These are phyloP conservation scores for Aphyosemion australe DNA, from an alignment of 2,113 vertebrate species.

Conservation along the genomic window DNA sequence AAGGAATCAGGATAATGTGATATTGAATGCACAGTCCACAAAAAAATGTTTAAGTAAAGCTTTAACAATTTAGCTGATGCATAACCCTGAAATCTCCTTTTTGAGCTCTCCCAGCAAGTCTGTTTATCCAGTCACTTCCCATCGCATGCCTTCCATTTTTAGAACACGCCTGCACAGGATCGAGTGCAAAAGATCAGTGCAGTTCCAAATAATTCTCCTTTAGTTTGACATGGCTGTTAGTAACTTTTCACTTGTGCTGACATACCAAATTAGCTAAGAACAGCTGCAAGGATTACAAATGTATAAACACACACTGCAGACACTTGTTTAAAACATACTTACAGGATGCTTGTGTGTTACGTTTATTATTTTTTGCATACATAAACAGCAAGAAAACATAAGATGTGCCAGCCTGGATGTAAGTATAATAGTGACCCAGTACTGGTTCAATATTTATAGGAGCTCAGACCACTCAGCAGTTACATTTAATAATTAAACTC, in stretches of 20 bases:
- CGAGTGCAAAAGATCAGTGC: background rate
- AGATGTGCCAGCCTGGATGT: too few species aligned
- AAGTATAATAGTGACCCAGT: too few species aligned
- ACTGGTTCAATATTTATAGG: too few species aligned
- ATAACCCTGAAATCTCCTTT: background rate
- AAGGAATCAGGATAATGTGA: too few species aligned
- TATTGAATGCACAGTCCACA: too few species aligned
- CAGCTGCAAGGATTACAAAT: background rate
- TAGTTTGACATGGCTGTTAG: too few species aligned
- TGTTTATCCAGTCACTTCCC: conserved; percentile 41
- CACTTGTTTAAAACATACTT: too few species aligned
- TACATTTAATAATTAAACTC: too few species aligned
- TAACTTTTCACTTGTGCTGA: background rate
- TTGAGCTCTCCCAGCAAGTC: background rate
- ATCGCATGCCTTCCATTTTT: conserved; percentile 34
- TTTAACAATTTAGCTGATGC: background rate
- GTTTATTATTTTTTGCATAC: background rate
- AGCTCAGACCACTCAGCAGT: too few species aligned
- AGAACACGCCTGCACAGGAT: background rate
- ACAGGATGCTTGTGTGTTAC: background rate
- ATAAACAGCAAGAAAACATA: too few species aligned
- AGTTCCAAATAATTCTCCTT: background rate
- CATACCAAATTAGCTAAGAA: too few species aligned
- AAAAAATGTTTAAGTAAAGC: background rate
- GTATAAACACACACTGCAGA: background rate